phyloP scores from a whole-genome alignment of 2,797 vertebrate genomes.

The Tenualosa thibaudeaui region DNA sequence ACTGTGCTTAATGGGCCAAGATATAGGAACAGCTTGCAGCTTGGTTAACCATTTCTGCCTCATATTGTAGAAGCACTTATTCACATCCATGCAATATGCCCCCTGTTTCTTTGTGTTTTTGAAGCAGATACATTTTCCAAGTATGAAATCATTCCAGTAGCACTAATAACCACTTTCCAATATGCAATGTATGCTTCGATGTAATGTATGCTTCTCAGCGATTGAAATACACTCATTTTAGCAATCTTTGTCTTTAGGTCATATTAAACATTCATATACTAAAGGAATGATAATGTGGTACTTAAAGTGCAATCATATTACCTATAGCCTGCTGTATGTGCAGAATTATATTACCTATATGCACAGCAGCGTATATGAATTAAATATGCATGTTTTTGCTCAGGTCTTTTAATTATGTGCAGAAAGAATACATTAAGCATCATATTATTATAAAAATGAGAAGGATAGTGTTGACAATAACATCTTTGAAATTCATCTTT shows the following conservation, averaged over 20 bases:
- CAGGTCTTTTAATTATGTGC: background rate
- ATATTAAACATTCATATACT: background rate
- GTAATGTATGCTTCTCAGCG: background rate
- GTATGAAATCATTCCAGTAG: background rate
- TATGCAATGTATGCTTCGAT: background rate
- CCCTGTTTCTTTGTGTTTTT: slow-evolving; percentile 11
- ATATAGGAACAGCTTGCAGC: slow-evolving; percentile 51
- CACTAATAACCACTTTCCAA: background rate
- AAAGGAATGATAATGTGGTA: background rate
- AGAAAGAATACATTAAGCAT: background rate
- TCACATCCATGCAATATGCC: slow-evolving; percentile 36
- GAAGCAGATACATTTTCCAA: background rate
- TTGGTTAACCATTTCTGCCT: slow-evolving; percentile 44
- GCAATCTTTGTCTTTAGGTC: background rate
- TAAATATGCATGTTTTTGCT: background rate
- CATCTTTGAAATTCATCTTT: background rate
- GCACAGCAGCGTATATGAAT: background rate
- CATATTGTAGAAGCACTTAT: slow-evolving; percentile 36
- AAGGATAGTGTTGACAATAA: background rate
- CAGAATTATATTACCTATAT: background rate
- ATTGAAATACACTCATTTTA: background rate
- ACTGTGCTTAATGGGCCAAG: slow-evolving; percentile 65
- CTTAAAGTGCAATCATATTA: background rate
- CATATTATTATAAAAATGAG: background rate
- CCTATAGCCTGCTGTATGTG: background rate